Evolutionary conservation across 1,140 invertebrate genomes (phyloP), one percentile per base, ranked within the genome.

Genomic region (Orussus abietinus): DNA sequence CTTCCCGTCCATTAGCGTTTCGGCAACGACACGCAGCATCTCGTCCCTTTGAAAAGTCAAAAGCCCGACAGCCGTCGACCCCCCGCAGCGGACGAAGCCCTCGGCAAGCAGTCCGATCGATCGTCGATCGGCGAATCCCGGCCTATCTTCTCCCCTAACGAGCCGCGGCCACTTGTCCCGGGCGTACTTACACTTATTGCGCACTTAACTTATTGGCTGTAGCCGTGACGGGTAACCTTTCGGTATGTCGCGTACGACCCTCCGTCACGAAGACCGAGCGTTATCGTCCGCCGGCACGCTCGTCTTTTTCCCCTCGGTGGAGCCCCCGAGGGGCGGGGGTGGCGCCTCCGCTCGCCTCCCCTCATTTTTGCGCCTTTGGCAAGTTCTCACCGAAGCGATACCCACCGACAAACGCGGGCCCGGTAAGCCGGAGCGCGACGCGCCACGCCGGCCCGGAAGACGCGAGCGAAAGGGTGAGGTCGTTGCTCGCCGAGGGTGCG

Each of bases 311-410:
- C 4, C 13, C 12, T 7, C 14, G 10, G 1, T 32, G 7, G 7
- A 9, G 7, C 14, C 31, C 31, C 7, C 7, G 1, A 11, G 10
- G 31, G 7, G n/a, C n/a, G n/a, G n/a, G n/a, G n/a, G n/a, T n/a
- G n/a, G n/a, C n/a, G n/a, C 26, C 20, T 42, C 25, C 18, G 29
- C 40, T 12, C 7, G 10, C 10, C 7, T 13, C 31, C 31, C 17
- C 30, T 37, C 40, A 49, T 51, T 51, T 51, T 51, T 50, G 48
- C 13, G 35, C 31, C 49, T 51, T 51, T 44, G 41, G 48, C 35
- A 21, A 51, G 10, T 32, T 32, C 12, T 32, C 31, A 32, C 10
- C 7, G 31, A 32, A 11, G 31, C 10, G n/a, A 25, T 25, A 25
- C 15, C 21, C 25, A 18, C 42, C 12, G 18, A n/a, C 34, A 44